Evolutionary conservation across 2,797 vertebrate genomes (phyloP), one percentile per base, ranked within the genome.

Genomic region (Macropodus opercularis): DNA sequence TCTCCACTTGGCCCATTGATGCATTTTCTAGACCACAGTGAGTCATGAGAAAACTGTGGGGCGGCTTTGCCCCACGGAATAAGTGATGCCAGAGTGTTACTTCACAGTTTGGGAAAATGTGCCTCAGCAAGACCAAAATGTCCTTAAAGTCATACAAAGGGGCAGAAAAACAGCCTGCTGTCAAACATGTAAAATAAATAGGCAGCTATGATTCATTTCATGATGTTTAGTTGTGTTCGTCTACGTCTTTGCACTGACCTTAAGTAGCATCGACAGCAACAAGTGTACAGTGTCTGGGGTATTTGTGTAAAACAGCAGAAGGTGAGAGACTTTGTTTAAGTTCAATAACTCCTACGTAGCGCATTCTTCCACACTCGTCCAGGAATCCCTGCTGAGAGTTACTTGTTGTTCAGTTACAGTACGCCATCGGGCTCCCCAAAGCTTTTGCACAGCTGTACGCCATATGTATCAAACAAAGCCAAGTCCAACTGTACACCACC

Each of bases 401-500:
- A 75, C 72, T 75, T 79, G 77, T 81, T 85, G 85, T 86, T 85
- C 72, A 65, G 71, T 70, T 71, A 77, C 66, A 85, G 79, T 62
- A 51, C 51, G 42, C 42, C 69, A 31, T 43, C 21, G 57, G 57
- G 61, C 71, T 42, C 60, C 58, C 49, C 36, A 64, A 85, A 84
- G 79, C 77, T 60, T 60, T 42, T 23, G 42, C 79, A 81, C 88
- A 90, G 87, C 83, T 90, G 87, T 79, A 75, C 68, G 12, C 85
- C 82, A 86, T 86, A 84, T 87, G 87, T 59, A 85, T 58, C 38
- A 79, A 75, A 83, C 76, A 80, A 75, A 85, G 77, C 69, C 68
- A 67, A 73, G 85, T 83, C 76, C 66, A 59, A 79, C 77, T 71
- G 67, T 72, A 79, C 77, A 77, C 65, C 47, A 54, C 32, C 13